Evolutionary conservation across 2,113 vertebrate genomes (phyloP).

Genomic region (Edolisoma coerulescens): DNA sequence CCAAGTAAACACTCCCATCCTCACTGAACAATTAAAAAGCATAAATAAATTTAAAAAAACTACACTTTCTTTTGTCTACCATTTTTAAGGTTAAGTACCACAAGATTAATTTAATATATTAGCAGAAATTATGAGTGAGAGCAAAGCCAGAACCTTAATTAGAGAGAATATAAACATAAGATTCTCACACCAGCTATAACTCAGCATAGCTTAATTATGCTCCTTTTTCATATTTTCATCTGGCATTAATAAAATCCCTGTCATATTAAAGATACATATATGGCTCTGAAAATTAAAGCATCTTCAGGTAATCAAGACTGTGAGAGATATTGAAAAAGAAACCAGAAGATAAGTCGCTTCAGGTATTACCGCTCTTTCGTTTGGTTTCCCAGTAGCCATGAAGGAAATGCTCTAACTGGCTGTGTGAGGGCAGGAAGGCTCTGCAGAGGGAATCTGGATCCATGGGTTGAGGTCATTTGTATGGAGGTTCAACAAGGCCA

Average conservation of each 20-base stretch:
- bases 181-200: not conserved
- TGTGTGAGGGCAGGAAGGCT: not conserved
- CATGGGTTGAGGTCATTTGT: not conserved
- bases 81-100: conserved; percentile 17
- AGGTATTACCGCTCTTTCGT: not conserved
- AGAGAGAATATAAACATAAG: not conserved
- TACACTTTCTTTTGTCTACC: not conserved
- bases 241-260: not conserved
- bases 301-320: not conserved
- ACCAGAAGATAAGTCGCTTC: not conserved
- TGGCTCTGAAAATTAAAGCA: not conserved
- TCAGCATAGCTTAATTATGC: not conserved
- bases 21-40: not conserved
- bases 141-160: conserved; percentile 31
- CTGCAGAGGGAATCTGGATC: not conserved
- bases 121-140: not conserved
- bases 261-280: not conserved
- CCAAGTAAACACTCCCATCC: not conserved
- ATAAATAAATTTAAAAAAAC: not conserved
- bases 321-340: not conserved
- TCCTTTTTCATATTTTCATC: not conserved
- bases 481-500: not conserved
- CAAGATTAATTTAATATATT: not conserved
- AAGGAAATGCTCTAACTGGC: not conserved
- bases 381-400: not conserved